These are phyloP conservation scores for Tipula vernalis DNA, from an alignment of 2,888 invertebrate species.

Conservation along the genomic window DNA sequence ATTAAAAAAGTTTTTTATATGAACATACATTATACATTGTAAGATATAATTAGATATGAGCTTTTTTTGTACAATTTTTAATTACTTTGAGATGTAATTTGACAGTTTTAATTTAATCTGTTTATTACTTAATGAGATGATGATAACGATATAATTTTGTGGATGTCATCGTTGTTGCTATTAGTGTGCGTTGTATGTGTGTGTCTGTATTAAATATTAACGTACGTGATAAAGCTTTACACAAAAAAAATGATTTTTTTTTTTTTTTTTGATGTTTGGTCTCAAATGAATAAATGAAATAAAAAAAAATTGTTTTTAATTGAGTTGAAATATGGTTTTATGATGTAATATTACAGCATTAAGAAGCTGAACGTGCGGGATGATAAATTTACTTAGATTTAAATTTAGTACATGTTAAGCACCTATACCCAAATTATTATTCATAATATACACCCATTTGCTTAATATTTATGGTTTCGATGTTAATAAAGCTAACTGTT, in stretches of 20 bases:
- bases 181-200: background rate
- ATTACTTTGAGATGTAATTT: background rate
- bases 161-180: background rate
- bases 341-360: background rate
- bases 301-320: background rate
- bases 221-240: background rate
- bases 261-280: background rate
- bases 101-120: background rate
- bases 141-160: background rate
- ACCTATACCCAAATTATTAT: too few relatives aligned
- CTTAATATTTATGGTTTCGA: background rate
- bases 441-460: background rate
- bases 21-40: background rate
- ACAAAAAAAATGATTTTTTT: too few relatives aligned
- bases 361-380: background rate
- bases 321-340: background rate
- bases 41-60: background rate
- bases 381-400: background rate
- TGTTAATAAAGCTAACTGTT: background rate
- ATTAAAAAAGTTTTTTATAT: background rate
- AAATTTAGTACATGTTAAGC: too few relatives aligned
- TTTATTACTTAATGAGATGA: background rate
- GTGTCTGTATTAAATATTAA: background rate
- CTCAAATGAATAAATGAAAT: background rate
- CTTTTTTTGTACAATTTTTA: background rate